phyloP scores from a whole-genome alignment of 2,797 vertebrate species.

The Gorsachius magnificus region DNA sequence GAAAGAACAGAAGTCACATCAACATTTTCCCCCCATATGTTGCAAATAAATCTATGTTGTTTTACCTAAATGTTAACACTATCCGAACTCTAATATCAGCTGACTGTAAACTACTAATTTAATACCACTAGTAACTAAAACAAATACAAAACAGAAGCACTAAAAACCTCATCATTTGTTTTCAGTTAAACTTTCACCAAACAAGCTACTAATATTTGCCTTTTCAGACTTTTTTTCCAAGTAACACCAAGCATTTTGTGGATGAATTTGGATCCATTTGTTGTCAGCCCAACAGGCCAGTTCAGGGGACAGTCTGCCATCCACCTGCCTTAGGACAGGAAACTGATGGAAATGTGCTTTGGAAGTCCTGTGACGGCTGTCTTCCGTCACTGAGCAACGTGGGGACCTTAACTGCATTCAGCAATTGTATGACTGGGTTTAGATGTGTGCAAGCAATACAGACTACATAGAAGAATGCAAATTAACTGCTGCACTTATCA shows the following conservation, averaged over 20 bases:
- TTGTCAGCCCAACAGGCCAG: slow-evolving; percentile 67
- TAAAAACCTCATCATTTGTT: not conserved
- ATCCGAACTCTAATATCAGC: not conserved
- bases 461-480: not conserved
- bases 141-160: not conserved
- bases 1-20: not conserved
- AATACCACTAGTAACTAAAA: not conserved
- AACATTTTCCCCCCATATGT: not conserved
- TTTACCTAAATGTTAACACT: not conserved
- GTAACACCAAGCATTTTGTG: not conserved
- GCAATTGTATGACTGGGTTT: not conserved
- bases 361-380: slow-evolving; percentile 78
- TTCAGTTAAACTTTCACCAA: not conserved
- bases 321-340: slow-evolving; percentile 77
- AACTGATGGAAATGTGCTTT: slow-evolving; percentile 74
- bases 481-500: not conserved
- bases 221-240: not conserved
- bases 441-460: not conserved
- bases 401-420: slow-evolving; percentile 3
- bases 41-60: not conserved
- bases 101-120: not conserved
- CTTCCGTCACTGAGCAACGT: not conserved
- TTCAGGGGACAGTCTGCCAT: slow-evolving; percentile 74
- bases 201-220: not conserved
- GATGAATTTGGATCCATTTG: not conserved